phyloP scores from a whole-genome alignment of 2,888 invertebrate species.

The Folsomia manolachei region DNA sequence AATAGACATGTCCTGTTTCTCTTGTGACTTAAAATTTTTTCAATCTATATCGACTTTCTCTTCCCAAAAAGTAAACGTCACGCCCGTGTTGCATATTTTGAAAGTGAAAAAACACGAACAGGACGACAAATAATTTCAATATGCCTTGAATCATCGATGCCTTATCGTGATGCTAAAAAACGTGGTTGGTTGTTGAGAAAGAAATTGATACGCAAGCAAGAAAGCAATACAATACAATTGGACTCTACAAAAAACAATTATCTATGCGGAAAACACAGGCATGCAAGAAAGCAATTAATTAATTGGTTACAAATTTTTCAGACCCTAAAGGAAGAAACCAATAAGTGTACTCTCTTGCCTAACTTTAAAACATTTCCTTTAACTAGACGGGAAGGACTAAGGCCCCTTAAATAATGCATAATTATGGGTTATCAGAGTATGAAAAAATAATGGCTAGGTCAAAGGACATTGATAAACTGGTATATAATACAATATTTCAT shows the following conservation, averaged over 20 bases:
- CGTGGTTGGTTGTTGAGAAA: background rate
- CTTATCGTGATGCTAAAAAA: background rate
- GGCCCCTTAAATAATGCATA: too few species aligned
- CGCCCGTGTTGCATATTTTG: background rate
- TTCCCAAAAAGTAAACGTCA: background rate
- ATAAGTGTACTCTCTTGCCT: background rate
- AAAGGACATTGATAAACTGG: background rate
- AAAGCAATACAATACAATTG: too few species aligned
- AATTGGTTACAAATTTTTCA: background rate
- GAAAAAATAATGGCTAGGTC: too few species aligned
- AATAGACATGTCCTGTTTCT: background rate
- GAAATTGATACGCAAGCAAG: background rate
- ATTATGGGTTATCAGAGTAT: too few species aligned
- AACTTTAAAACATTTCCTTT: background rate
- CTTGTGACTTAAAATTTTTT: too few species aligned
- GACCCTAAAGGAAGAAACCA: background rate
- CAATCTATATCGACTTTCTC: too few species aligned
- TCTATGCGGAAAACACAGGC: background rate
- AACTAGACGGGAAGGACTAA: too few species aligned
- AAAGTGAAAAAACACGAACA: background rate
- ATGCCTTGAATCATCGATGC: background rate
- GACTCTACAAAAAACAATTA: background rate
- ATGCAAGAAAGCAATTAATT: background rate
- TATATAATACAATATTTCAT: background rate
- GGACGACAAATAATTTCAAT: background rate